A percentile compares a stretch with the other conserved stretches of the same genome.
phyloP scores from a whole-genome alignment of 2,797 vertebrate genomes.

The Balearica regulorum region DNA sequence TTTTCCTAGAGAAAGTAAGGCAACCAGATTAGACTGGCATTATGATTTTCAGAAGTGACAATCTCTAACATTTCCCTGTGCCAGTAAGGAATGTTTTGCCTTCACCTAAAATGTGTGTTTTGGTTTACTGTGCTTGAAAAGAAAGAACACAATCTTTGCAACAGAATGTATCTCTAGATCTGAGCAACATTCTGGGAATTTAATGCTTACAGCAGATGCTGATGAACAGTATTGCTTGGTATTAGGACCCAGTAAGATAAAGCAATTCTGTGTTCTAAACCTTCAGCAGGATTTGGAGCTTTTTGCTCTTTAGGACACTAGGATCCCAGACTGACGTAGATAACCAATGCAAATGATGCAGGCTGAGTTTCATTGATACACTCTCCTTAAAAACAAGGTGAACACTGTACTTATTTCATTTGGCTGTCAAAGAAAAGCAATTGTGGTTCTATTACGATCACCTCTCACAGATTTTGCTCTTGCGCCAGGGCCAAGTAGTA shows the following conservation, averaged over 20 bases:
- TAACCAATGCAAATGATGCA: neutral
- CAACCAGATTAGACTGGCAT: neutral
- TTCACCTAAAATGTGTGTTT: neutral
- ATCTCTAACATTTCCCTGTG: neutral
- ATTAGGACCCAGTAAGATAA: neutral
- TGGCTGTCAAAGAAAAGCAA: neutral
- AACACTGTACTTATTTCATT: neutral
- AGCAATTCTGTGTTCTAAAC: neutral
- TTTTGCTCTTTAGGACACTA: neutral
- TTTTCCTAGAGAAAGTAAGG: neutral
- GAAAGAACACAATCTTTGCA: neutral
- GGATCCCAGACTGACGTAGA: fast-evolving
- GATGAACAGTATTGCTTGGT: neutral
- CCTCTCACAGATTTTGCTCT: neutral
- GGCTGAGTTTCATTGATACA: fast-evolving
- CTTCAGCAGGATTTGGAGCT: neutral
- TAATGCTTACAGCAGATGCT: neutral
- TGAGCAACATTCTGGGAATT: neutral
- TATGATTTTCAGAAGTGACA: neutral
- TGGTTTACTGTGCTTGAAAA: neutral
- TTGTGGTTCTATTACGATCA: neutral
- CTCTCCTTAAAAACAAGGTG: neutral
- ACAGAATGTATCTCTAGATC: neutral
- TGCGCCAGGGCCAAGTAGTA: neutral
- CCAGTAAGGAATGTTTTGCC: neutral